Evolutionary conservation across 2,888 invertebrate species (phyloP), one percentile per base, ranked within the genome.

Genomic region (Oscheius sp.): DNA sequence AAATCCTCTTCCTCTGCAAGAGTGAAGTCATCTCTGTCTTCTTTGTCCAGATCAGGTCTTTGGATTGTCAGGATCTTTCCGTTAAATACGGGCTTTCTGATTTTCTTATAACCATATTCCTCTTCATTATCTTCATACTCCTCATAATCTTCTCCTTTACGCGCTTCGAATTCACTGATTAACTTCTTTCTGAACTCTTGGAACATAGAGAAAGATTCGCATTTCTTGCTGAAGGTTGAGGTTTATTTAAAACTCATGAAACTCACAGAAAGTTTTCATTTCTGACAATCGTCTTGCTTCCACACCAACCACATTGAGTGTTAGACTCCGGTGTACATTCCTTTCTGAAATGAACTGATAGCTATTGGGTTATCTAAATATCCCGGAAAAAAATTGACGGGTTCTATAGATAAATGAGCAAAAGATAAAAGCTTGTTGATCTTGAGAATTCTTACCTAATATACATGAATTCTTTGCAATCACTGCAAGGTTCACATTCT

Each of bases 281-380:
- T 28, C 36, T 59, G 22, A 59, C 50, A 33, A 69, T 49, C 4
- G 14, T 54, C 24, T 56, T 28, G 44, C 64, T 71, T 41, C 75
- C 71, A 41, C 80, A 81, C 79, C 77, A 81, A 33, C 75, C 77
- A 63, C 80, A 81, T 2, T 73, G 65, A 8, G 77, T 79, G 54
- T 81, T 76, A 2, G 24, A 49, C 24, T 62, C 50, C 6, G 24
- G 22, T 4, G 70, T 28, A 44, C 80, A 80, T 49, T 62, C 54
- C 20, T 63, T 61, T 22, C 74, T 74, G 50, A 38, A 72, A 68
- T 50, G 33, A 22, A 6, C 49, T 33, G 51, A 28, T 36, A 22
- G 49, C 20, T 47, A 36, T 36, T n/a, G n/a, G n/a, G 12, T 14
- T 45, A 14, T 45, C 8, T 8, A 12, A 45, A n/a, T 45, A n/a